Conservation (phyloP, 1,140 invertebrate genomes). For the Brachionus plicatilis region DNA sequence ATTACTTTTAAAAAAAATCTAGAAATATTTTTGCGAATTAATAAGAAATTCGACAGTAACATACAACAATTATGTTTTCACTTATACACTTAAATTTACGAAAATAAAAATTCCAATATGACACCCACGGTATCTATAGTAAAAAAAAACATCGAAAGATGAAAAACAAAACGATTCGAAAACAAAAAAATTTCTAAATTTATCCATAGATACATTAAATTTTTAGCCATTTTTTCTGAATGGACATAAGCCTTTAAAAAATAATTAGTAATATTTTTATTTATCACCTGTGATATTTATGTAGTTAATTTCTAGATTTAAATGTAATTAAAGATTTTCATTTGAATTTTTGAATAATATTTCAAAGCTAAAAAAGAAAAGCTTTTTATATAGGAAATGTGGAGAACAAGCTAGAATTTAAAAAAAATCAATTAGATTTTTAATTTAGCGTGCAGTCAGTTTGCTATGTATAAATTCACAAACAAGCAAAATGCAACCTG, state of each 20-base stretch:
- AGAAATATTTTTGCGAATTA: no score
- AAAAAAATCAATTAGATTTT: constrained; percentile 17
- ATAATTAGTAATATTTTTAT: no score
- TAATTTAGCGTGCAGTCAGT: constrained; percentile 2
- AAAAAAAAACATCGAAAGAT: background rate
- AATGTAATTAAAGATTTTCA: background rate
- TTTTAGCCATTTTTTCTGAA: background rate
- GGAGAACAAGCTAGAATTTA: background rate
- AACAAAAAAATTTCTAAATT: background rate
- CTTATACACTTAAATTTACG: background rate
- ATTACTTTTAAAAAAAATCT: no score
- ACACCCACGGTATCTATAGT: background rate
- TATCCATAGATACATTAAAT: background rate
- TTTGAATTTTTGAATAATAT: background rate
- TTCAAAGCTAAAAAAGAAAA: background rate
- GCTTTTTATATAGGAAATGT: background rate
- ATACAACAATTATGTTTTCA: background rate
- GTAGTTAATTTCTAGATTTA: background rate
- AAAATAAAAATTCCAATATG: background rate
- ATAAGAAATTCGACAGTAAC: no score
- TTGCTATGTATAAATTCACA: background rate
- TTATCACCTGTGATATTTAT: background rate
- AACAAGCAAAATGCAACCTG: background rate
- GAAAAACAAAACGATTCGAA: background rate
- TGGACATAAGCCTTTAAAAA: background rate